Conservation (phyloP, 2,797 vertebrate genomes). For the Pipistrellus nathusii region DNA sequence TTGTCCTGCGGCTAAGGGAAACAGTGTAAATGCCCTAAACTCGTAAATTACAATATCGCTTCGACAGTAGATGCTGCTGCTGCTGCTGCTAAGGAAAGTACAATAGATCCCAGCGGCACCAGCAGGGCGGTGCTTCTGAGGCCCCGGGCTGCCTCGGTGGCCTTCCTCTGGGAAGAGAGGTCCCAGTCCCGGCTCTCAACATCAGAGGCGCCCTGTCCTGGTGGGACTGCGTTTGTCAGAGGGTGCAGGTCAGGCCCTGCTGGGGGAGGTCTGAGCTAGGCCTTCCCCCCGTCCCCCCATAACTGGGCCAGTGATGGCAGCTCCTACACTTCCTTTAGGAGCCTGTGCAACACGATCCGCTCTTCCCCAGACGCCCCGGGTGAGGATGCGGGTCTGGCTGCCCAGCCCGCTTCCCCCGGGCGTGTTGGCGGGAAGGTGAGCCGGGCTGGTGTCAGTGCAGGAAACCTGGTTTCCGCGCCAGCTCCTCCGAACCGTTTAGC, state of each 20-base stretch:
- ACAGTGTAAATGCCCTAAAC: neutral
- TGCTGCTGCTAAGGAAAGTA: neutral
- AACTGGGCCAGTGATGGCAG: neutral
- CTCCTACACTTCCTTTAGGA: neutral
- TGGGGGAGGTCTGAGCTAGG: neutral
- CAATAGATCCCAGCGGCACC: neutral
- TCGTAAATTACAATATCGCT: too few relatives aligned
- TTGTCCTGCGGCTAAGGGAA: neutral
- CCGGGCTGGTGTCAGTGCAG: neutral
- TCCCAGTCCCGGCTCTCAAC: neutral
- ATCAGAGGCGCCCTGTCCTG: neutral
- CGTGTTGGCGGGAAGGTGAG: neutral
- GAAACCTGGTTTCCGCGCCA: neutral
- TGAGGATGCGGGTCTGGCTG: neutral
- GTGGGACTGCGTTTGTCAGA: neutral
- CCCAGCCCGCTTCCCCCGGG: accelerated
- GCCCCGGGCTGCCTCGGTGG: accelerated
- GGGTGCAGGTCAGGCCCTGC: neutral
- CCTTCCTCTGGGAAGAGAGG: neutral
- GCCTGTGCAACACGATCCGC: neutral
- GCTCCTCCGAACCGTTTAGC: neutral
- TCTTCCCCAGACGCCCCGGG: accelerated
- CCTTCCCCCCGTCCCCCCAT: neutral
- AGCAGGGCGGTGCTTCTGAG: neutral
- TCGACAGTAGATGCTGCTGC: neutral